Conservation (phyloP, 2,888 invertebrate genomes). For the Scaptomyza polygonia region DNA sequence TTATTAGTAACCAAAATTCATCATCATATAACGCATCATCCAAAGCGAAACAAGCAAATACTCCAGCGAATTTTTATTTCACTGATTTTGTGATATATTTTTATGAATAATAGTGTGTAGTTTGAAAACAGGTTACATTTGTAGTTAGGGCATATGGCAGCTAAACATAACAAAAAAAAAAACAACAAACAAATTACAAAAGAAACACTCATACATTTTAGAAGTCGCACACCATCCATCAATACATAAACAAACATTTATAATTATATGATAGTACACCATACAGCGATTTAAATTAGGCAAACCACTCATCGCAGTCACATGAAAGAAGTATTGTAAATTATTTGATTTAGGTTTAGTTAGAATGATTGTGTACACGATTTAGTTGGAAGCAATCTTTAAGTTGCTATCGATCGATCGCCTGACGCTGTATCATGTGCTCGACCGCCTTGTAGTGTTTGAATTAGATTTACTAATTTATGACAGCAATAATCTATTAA, state of each 20-base stretch:
- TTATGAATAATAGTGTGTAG: slow-evolving; percentile 64
- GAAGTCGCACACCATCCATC: slow-evolving; percentile 20
- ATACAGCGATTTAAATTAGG: slow-evolving; percentile 39
- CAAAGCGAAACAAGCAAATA: slow-evolving; percentile 75
- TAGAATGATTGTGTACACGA: slow-evolving; percentile 52
- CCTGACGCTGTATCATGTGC: slow-evolving; percentile 40
- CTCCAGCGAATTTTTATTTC: slow-evolving; percentile 81
- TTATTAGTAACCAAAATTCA: slow-evolving; percentile 10
- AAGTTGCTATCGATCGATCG: slow-evolving; percentile 42
- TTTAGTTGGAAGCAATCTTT: slow-evolving; percentile 55
- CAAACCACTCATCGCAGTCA: slow-evolving; percentile 66
- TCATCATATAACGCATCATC: slow-evolving; percentile 53
- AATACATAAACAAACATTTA: slow-evolving; percentile 22
- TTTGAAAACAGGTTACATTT: slow-evolving; percentile 59
- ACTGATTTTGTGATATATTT: slow-evolving; percentile 80
- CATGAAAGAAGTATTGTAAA: slow-evolving; percentile 77
- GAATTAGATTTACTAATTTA: slow-evolving; percentile 76
- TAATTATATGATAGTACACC: slow-evolving; percentile 20
- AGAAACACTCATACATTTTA: slow-evolving; percentile 20
- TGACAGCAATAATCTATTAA: slow-evolving; percentile 74
- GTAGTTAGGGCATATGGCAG: slow-evolving; percentile 47
- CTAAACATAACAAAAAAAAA: slow-evolving; percentile 27
- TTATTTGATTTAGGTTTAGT: slow-evolving; percentile 71
- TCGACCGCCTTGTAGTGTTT: slow-evolving; percentile 56
- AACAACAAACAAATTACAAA: slow-evolving; percentile 16